These are phyloP conservation scores for Notiomystis cincta DNA, from an alignment of 2,113 vertebrate species.

Conservation along the genomic window DNA sequence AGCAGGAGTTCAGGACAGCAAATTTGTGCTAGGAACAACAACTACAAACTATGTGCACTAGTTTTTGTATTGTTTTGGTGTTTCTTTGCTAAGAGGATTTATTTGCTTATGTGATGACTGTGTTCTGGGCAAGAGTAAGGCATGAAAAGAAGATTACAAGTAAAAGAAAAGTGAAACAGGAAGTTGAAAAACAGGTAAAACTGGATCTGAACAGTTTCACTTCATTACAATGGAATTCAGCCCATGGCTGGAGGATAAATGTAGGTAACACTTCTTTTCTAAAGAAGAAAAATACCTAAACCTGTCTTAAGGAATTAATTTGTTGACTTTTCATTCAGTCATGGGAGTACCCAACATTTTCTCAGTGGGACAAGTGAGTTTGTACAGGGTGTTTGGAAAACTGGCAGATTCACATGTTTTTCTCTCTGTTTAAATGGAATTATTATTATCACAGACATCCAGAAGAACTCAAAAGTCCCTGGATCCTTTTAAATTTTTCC, in stretches of 20 bases:
- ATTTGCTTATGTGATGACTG: background rate
- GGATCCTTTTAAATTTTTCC: background rate
- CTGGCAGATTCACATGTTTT: background rate
- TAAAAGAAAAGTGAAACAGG: slow-evolving; percentile 5
- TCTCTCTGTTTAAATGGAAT: background rate
- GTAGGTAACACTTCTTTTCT: background rate
- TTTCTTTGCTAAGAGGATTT: background rate
- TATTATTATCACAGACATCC: background rate
- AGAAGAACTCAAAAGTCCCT: background rate
- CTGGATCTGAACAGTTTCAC: slow-evolving; percentile 27
- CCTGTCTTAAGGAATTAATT: slow-evolving; percentile 9
- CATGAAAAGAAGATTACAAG: background rate
- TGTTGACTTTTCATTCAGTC: background rate
- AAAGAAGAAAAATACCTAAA: background rate
- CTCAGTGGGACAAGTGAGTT: background rate
- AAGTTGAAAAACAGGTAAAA: slow-evolving; percentile 51
- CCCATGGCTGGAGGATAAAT: slow-evolving; percentile 7
- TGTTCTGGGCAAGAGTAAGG: background rate
- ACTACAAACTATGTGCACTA: background rate
- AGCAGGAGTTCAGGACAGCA: background rate
- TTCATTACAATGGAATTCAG: slow-evolving; percentile 58
- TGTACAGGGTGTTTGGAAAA: background rate
- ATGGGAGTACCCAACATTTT: background rate
- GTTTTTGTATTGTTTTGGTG: background rate
- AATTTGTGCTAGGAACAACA: background rate